Percentiles rank a stretch among this genome's conserved stretches.
Conservation (phyloP, 2,797 vertebrate genomes). For the Muscicapa striata region DNA sequence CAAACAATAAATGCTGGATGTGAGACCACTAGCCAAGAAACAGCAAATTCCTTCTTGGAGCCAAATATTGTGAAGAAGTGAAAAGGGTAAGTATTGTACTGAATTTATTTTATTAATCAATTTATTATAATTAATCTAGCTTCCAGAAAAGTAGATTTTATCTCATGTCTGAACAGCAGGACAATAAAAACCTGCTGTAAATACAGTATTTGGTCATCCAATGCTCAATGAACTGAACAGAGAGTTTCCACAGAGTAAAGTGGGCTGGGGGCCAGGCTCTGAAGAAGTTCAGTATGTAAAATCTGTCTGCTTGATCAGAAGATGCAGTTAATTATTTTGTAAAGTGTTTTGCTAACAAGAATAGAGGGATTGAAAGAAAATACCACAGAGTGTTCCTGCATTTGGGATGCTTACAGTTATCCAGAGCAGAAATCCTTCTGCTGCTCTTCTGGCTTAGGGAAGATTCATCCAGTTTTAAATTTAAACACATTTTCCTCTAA, state of each 20-base stretch:
- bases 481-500: slow-evolving; percentile 17
- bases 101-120: background rate
- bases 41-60: background rate
- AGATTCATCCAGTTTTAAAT: background rate
- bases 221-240: background rate
- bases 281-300: background rate
- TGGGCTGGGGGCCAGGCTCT: background rate
- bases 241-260: background rate
- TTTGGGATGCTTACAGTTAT: background rate
- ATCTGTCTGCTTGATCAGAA: background rate
- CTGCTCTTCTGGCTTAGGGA: background rate
- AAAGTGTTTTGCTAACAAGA: background rate
- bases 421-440: background rate
- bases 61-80: background rate
- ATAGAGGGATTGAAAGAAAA: background rate
- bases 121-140: background rate
- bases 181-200: background rate
- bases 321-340: background rate
- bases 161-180: background rate
- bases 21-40: background rate
- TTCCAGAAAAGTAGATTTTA: background rate
- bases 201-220: background rate
- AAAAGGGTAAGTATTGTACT: background rate
- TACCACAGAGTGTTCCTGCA: background rate
- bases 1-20: slow-evolving; percentile 6